Percentiles rank a stretch among this genome's conserved stretches.
phyloP scores from a whole-genome alignment of 2,113 vertebrate genomes.

The Narcine bancroftii region DNA sequence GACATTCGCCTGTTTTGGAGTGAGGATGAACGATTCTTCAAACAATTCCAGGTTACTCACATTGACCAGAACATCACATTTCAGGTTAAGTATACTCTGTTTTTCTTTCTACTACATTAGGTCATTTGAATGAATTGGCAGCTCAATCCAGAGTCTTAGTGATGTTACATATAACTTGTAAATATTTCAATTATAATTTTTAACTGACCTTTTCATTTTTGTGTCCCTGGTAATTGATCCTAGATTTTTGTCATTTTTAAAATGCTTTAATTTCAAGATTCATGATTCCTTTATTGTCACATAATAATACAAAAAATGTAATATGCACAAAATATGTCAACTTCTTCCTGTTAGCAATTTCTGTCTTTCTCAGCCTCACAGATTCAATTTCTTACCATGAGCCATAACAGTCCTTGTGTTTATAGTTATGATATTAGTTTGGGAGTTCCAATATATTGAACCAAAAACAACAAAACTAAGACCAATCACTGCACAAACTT shows the following conservation, averaged over 20 bases:
- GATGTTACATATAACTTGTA: too few relatives aligned
- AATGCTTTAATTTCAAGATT: not conserved
- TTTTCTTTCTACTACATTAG: conserved; percentile 26
- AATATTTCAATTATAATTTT: not conserved
- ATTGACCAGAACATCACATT: conserved; percentile 70
- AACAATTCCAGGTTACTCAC: conserved; percentile 68
- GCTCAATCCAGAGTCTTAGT: not conserved
- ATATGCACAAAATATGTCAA: too few relatives aligned
- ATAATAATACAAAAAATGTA: too few relatives aligned
- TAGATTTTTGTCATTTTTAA: not conserved
- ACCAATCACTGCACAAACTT: not conserved
- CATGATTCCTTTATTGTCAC: too few relatives aligned
- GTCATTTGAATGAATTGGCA: conserved; percentile 18
- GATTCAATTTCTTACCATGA: not conserved
- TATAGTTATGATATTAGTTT: not conserved
- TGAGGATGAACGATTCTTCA: conserved; percentile 75
- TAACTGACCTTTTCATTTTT: not conserved
- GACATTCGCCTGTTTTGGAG: conserved; percentile 97
- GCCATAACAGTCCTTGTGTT: not conserved
- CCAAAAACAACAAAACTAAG: not conserved
- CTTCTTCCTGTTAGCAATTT: too few relatives aligned
- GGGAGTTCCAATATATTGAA: not conserved
- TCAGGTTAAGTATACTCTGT: conserved; percentile 59
- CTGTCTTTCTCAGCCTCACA: not conserved
- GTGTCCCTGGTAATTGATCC: not conserved